Conservation (phyloP, 2,888 invertebrate genomes). For the Eustalomyia histrio region DNA sequence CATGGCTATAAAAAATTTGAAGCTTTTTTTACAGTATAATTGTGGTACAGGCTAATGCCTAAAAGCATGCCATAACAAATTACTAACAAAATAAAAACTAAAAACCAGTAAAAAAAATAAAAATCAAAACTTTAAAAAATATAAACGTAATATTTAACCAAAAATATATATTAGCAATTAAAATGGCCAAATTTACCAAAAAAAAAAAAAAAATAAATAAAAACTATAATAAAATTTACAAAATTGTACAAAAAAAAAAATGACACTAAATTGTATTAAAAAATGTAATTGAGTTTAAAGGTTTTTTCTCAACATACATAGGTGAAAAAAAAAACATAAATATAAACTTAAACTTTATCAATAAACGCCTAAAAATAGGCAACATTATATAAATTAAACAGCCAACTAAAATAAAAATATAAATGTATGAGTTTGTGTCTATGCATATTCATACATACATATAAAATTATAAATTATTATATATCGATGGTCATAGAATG, state of each 20-base stretch:
- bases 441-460: not conserved
- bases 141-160: constrained; percentile 29
- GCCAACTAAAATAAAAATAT: not conserved
- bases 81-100: constrained; percentile 11
- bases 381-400: constrained; percentile 50
- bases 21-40: constrained; percentile 1
- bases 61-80: constrained; percentile 54
- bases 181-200: constrained; percentile 40
- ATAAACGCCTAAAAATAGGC: constrained; percentile 54
- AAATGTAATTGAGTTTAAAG: constrained; percentile 41
- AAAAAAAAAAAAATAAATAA: constrained; percentile 16
- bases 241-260: constrained; percentile 28
- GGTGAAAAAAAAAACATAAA: not conserved
- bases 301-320: not conserved
- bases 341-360: not conserved
- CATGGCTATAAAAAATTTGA: constrained; percentile 13
- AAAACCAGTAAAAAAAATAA: not conserved
- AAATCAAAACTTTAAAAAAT: not conserved
- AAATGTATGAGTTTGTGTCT: not conserved
- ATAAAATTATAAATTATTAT: constrained; percentile 40
- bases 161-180: constrained; percentile 59
- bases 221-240: constrained; percentile 47
- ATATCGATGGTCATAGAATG: no score
- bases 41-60: constrained; percentile 41
- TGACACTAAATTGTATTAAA: constrained; percentile 27